Percentiles rank a stretch among this genome's conserved stretches.
Conservation (phyloP, 92 coral and sea anemone species). For the Plumapathes pennacea region DNA sequence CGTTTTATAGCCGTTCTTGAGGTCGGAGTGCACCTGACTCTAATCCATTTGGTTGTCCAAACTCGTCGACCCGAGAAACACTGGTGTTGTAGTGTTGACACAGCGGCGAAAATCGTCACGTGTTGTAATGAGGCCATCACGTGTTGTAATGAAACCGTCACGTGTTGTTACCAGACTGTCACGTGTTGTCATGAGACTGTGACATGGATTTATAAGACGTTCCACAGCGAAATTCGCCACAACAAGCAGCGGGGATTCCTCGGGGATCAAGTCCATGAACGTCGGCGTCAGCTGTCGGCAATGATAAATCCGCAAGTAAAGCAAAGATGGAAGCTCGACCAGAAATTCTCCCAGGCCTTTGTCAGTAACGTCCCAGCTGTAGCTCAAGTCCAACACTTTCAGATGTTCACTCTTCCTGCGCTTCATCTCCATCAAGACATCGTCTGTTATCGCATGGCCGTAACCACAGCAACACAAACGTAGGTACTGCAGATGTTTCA, state of each 20-base stretch:
- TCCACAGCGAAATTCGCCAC: conserved; percentile 81
- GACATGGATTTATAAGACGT: conserved; percentile 27
- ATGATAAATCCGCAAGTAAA: conserved; percentile 70
- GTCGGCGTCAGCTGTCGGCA: conserved; percentile 65
- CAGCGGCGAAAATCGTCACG: conserved; percentile 3
- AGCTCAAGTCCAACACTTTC: conserved; percentile 80
- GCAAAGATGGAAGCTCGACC: conserved; percentile 35
- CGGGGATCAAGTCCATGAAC: conserved; percentile 60
- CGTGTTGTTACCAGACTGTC: conserved; percentile 44
- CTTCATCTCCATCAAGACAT: conserved; percentile 63
- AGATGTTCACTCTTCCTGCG: conserved; percentile 25
- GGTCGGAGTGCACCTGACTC: conserved; percentile 3
- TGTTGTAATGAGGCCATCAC: too few relatives aligned
- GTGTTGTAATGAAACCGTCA: too few relatives aligned
- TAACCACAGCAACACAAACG: conserved; percentile 89
- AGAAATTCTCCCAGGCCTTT: conserved; percentile 53
- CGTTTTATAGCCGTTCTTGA: too few relatives aligned
- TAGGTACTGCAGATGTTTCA: conserved; percentile 61
- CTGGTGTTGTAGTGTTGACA: conserved; percentile 57
- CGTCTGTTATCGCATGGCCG: conserved; percentile 91
- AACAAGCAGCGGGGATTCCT: conserved; percentile 57
- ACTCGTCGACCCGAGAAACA: conserved; percentile 46
- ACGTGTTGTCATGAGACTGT: too few relatives aligned
- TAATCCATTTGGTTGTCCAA: conserved; percentile 63
- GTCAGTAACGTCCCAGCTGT: conserved; percentile 69